Evolutionary conservation across 1,140 invertebrate species (phyloP), one percentile per base, ranked within the genome.

Genomic region (Cephus cinctus): DNA sequence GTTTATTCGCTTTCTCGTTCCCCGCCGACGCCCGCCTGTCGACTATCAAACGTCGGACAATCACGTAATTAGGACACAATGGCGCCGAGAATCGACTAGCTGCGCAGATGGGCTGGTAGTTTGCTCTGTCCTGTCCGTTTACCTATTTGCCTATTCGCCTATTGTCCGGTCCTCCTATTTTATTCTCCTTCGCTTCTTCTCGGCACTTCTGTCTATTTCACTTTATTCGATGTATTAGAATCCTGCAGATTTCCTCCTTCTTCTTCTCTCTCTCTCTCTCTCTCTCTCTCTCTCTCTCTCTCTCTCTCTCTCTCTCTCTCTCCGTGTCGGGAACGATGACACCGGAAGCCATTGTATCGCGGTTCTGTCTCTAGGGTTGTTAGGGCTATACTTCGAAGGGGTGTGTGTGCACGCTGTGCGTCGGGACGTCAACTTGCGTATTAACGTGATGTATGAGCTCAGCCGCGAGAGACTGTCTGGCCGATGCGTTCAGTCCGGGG

Each of bases 1-100:
- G n/a, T n/a, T n/a, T n/a, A n/a, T n/a, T n/a, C n/a, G n/a, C n/a
- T n/a, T n/a, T n/a, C n/a, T n/a, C n/a, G n/a, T n/a, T n/a, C n/a
- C n/a, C 38, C 32, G 34, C 30, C 35, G 22, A 39, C 34, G 38
- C n/a, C n/a, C 32, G 36, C 38, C 51, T 47, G 55, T 54, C 60
- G 47, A 46, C 59, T 52, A 64, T 63, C 57, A 51, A 34, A 46
- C 47, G 35, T 32, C 54, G 56, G 50, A 63, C 63, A 63, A 65
- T 63, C 53, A 61, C 59, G 57, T 65, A 61, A 65, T 65, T 63
- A 65, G 61, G 50, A 42, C 50, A 61, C 63, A 63, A 61, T 60
- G 57, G 55, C 38, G 40, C 50, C n/a, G n/a, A n/a, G n/a, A 50
- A 51, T 50, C 38, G 23, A n/a, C 21, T 40, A 32, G 34, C 43